phyloP scores from a whole-genome alignment of 2,888 invertebrate genomes.

The Pseudococcus jackbeardsleyi region DNA sequence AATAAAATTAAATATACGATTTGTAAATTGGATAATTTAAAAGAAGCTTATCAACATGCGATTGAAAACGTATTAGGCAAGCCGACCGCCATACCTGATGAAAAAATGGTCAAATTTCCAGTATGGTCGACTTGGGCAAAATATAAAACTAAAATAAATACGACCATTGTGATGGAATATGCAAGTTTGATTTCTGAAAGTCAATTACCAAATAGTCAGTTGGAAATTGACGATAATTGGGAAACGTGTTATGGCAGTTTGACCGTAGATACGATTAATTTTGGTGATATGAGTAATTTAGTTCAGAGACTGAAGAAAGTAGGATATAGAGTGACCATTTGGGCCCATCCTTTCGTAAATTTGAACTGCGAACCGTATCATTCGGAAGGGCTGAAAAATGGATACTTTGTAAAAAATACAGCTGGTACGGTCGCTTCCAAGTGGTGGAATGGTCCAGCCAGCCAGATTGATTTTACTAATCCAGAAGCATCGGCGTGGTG shows the following conservation, averaged over 20 bases:
- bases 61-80: constrained; percentile 76
- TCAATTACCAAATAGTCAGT: constrained; percentile 80
- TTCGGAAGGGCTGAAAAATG: constrained; percentile 74
- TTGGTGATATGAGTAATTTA: constrained; percentile 78
- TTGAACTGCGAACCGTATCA: constrained; percentile 77
- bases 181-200: constrained; percentile 78
- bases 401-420: constrained; percentile 73
- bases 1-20: constrained; percentile 75
- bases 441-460: constrained; percentile 73
- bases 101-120: constrained; percentile 81
- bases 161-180: constrained; percentile 76
- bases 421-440: constrained; percentile 69
- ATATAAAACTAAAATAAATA: constrained; percentile 79
- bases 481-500: constrained; percentile 74
- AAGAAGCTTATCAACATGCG: constrained; percentile 77
- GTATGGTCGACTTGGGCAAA: constrained; percentile 92
- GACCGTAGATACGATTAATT: constrained; percentile 76
- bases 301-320: constrained; percentile 73
- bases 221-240: constrained; percentile 92
- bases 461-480: constrained; percentile 82
- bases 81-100: constrained; percentile 75
- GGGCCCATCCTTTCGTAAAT: constrained; percentile 91
- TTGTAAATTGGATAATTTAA: constrained; percentile 75
- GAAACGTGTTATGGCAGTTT: constrained; percentile 88
- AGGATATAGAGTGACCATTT: constrained; percentile 83